Conservation (phyloP, 2,888 invertebrate species). For the Tryphoninae sp. region DNA sequence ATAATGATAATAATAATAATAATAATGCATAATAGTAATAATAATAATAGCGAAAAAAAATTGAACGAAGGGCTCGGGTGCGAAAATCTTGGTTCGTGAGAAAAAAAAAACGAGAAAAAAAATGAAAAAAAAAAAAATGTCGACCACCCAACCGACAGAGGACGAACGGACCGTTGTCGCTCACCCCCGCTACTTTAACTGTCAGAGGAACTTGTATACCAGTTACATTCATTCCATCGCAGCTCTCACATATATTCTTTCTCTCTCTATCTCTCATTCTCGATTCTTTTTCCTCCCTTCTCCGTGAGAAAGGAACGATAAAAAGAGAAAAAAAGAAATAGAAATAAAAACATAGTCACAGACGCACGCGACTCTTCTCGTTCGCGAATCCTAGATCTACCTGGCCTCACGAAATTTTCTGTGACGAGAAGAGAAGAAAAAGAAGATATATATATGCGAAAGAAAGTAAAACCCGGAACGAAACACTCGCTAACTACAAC, state of each 20-base stretch:
- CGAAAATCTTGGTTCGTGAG: conserved; percentile 52
- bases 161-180: conserved; percentile 71
- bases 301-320: conserved; percentile 22
- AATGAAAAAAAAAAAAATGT: conserved; percentile 46
- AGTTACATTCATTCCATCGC: conserved; percentile 78
- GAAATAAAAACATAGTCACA: conserved; percentile 19
- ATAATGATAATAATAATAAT: conserved; percentile 48
- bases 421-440: conserved; percentile 53
- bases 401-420: conserved; percentile 45
- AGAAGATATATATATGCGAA: conserved; percentile 17
- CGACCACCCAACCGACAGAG: conserved; percentile 71
- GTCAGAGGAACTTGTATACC: conserved; percentile 90
- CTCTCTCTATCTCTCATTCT: conserved; percentile 40
- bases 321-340: conserved; percentile 33
- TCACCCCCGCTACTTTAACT: conserved; percentile 76
- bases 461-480: conserved; percentile 54
- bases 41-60: conserved; percentile 51
- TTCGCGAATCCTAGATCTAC: conserved; percentile 54
- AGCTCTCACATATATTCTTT: conserved; percentile 63
- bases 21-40: conserved; percentile 51
- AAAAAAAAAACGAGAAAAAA: conserved; percentile 30
- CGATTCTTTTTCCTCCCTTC: conserved; percentile 55
- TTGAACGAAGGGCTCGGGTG: conserved; percentile 60
- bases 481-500: conserved; percentile 67
- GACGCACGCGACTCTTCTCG: conserved; percentile 47